phyloP scores from a whole-genome alignment of 2,113 vertebrate species.

The Atlantisia rogersi region DNA sequence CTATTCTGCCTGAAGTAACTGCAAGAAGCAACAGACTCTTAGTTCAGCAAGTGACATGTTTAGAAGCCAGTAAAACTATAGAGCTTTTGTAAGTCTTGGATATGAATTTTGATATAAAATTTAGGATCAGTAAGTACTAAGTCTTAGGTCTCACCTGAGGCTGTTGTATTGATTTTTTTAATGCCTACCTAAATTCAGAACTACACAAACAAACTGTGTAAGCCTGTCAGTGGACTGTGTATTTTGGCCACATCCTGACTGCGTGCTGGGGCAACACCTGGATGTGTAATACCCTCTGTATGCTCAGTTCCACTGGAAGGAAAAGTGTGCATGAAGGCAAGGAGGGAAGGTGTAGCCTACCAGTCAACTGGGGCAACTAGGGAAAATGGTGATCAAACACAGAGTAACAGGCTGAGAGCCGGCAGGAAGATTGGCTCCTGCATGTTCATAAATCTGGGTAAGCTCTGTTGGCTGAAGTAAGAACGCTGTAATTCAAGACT shows the following conservation, averaged over 20 bases:
- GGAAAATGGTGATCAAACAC: neutral
- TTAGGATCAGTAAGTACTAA: neutral
- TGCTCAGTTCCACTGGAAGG: neutral
- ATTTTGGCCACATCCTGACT: neutral
- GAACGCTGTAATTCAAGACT: neutral
- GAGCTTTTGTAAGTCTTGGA: neutral
- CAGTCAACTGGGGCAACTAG: neutral
- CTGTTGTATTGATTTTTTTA: neutral
- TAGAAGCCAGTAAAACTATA: neutral
- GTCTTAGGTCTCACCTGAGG: neutral
- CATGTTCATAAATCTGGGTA: neutral
- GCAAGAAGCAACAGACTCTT: neutral
- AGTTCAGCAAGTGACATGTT: neutral
- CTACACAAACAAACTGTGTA: neutral
- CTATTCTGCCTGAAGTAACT: neutral
- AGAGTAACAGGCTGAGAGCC: neutral
- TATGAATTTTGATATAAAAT: neutral
- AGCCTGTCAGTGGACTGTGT: neutral
- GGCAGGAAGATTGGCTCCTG: neutral
- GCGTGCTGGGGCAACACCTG: neutral
- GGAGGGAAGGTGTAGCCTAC: neutral
- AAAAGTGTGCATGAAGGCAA: fast-evolving
- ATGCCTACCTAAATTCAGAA: neutral
- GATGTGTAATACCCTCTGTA: neutral
- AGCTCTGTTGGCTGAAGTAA: neutral